These are phyloP conservation scores for Eubasilissa splendida DNA, from an alignment of 2,888 invertebrate species.

Conservation along the genomic window DNA sequence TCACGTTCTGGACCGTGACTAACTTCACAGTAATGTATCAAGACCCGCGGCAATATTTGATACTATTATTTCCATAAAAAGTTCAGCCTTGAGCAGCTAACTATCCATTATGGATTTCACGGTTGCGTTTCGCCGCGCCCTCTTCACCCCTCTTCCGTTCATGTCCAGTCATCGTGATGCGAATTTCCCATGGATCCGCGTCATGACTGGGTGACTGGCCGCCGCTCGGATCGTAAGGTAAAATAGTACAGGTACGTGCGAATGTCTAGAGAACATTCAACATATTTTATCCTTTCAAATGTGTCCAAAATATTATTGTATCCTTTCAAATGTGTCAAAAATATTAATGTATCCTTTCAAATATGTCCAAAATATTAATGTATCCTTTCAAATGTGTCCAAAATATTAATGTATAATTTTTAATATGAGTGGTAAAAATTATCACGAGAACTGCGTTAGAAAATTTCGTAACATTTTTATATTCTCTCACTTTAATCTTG, in stretches of 20 bases:
- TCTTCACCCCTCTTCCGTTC: slow-evolving; percentile 8
- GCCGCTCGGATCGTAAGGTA: not conserved
- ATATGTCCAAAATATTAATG: too few relatives aligned
- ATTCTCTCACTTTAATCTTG: too few relatives aligned
- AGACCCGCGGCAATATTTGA: slow-evolving; percentile 13
- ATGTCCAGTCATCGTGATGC: slow-evolving; percentile 46
- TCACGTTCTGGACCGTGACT: slow-evolving; percentile 21
- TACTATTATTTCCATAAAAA: slow-evolving; percentile 30
- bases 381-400: too few relatives aligned
- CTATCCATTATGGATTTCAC: slow-evolving; percentile 51
- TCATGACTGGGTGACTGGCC: slow-evolving; percentile 2
- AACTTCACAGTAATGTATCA: slow-evolving; percentile 11
- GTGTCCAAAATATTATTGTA: too few relatives aligned
- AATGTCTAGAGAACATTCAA: too few relatives aligned
- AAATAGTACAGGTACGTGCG: not conserved
- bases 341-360: too few relatives aligned
- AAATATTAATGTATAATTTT: too few relatives aligned
- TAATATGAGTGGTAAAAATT: too few relatives aligned
- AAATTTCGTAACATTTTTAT: too few relatives aligned
- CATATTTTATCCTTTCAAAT: too few relatives aligned
- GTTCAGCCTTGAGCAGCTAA: slow-evolving; percentile 26
- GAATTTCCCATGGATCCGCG: slow-evolving; percentile 46
- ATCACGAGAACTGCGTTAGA: too few relatives aligned
- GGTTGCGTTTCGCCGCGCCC: slow-evolving; percentile 46
- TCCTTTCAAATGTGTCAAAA: too few relatives aligned